phyloP scores from a whole-genome alignment of 1,140 invertebrate genomes.

The Panagrolaimus sp. region DNA sequence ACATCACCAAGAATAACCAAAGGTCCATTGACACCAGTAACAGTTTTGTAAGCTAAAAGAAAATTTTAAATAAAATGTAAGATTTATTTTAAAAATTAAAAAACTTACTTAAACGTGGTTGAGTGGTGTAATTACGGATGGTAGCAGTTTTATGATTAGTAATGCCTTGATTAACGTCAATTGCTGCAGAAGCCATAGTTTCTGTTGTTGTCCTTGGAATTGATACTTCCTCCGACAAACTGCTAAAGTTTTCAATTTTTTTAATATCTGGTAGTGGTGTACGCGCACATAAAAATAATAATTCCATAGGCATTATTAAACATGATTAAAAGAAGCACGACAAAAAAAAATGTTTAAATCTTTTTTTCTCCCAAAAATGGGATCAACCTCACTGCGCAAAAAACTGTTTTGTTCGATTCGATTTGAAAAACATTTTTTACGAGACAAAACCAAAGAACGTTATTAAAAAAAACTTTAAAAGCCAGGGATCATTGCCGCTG shows the following conservation, averaged over 20 bases:
- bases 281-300: neutral
- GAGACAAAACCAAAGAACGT: slow-evolving; percentile 11
- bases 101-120: slow-evolving; percentile 89
- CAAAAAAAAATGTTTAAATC: no score
- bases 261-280: neutral
- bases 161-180: slow-evolving; percentile 57
- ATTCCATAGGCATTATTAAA: no score
- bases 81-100: neutral
- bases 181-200: slow-evolving; percentile 47
- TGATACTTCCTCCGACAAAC: neutral
- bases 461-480: neutral
- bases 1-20: slow-evolving; percentile 94
- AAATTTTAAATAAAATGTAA: neutral
- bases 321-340: no score
- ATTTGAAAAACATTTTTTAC: neutral
- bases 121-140: slow-evolving; percentile 89
- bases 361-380: no score
- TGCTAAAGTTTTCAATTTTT: neutral
- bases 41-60: slow-evolving; percentile 84
- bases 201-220: slow-evolving; percentile 8
- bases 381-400: no score
- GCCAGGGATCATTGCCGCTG: slow-evolving; percentile 10
- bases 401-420: no score
- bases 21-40: slow-evolving; percentile 93
- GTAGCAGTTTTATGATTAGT: slow-evolving; percentile 81